These are phyloP conservation scores for Dolomedes plantarius DNA, from an alignment of 2,888 invertebrate genomes.

Conservation along the genomic window DNA sequence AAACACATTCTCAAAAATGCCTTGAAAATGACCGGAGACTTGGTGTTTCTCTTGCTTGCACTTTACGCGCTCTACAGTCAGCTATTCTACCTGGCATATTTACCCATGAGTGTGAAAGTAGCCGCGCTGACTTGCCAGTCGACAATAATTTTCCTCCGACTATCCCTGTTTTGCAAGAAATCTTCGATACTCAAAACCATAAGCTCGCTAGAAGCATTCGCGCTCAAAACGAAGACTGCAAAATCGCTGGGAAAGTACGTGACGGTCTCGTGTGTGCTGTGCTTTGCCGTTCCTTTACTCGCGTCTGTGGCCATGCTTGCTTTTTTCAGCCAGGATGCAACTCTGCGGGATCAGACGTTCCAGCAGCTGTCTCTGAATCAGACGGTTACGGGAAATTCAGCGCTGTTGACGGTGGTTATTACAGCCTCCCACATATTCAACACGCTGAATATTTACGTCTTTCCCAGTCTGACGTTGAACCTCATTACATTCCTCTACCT, in stretches of 20 bases:
- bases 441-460: constrained; percentile 23
- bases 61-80: neutral
- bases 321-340: neutral
- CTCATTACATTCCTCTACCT: constrained; percentile 28
- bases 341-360: neutral
- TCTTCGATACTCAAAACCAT: neutral
- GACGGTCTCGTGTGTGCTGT: neutral
- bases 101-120: neutral
- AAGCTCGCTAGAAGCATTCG: neutral
- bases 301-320: neutral
- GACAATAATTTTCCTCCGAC: constrained; percentile 4
- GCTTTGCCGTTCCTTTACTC: neutral
- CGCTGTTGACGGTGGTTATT: neutral
- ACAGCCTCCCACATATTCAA: neutral
- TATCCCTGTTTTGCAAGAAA: neutral
- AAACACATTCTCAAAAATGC: neutral
- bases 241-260: neutral
- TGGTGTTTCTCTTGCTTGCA: constrained; percentile 5
- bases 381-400: neutral
- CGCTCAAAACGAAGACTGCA: neutral
- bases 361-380: neutral
- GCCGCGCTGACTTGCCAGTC: neutral
- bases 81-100: neutral
- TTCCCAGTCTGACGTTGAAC: constrained; percentile 27
- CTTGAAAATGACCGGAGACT: neutral